Base-by-base conservation (phyloP, 2,797 vertebrate genomes). In the Mergus octosetaceus region DNA sequence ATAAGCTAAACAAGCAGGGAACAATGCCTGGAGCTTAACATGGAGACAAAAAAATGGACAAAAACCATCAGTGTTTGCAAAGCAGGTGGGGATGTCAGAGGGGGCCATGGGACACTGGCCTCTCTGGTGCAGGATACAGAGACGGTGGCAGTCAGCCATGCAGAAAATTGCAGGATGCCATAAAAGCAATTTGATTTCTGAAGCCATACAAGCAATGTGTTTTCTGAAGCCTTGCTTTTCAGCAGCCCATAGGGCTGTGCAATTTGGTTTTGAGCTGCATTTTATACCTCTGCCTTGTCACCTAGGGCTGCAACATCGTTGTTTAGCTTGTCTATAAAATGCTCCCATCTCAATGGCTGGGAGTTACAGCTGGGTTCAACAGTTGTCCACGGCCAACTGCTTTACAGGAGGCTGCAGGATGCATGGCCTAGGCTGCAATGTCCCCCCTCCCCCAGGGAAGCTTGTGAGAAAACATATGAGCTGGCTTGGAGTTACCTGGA, bases 311-410 rank as follows among this genome's bases (percentile, higher is more conserved):
- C 11, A 64, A 30, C 25, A 41, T 32, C 9, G 15, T 56, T 6
- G 17, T 39, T 36, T 32, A 18, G 27, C 62, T 8, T 17, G 24
- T 74, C 39, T 28, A 8, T 11, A 30, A 72, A 34, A 60, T 5
- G 38, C 11, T 45, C 43, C 53, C 0, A 1, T 19, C 38, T 8
- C 1, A 1, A 16, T 13, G 1, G 5, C n/a, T 60, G 53, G 45
- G n/a, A 34, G 19, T 38, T 39, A 14, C 1, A 25, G 66, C 16
- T 20, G 47, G 39, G 20, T 34, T 36, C 34, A 13, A 3, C 1
- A 15, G 47, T 22, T 62, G 38, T 22, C 39, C 3, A 0, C 0
- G 4, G 56, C 14, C 10, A 1, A 6, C 17, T 22, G 19, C 19
- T 18, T 11, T 10, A 2, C 6, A 32, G n/a, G 13, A 36, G 69